These are phyloP conservation scores for Fabriciana adippe DNA, from an alignment of 2,888 invertebrate species.

Conservation along the genomic window DNA sequence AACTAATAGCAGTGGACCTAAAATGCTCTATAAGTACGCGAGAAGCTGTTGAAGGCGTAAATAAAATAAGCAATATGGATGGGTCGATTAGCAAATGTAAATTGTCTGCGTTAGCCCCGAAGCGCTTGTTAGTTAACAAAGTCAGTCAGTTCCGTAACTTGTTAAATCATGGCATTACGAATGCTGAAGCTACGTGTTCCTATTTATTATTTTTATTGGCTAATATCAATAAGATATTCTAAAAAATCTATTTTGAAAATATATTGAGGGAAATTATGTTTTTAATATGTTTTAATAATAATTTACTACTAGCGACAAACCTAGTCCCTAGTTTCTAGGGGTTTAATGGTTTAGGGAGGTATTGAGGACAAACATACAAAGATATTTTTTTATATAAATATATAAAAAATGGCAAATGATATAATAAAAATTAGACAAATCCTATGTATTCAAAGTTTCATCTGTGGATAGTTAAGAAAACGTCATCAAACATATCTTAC, in stretches of 20 bases:
- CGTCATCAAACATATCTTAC: no score
- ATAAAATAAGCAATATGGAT: constrained; percentile 30
- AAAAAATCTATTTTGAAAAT: no score
- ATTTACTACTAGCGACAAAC: no score
- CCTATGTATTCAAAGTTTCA: constrained; percentile 6
- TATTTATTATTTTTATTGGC: constrained; percentile 2
- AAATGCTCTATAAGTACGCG: not conserved
- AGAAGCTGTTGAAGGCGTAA: constrained; percentile 18
- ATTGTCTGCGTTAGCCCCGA: constrained; percentile 29
- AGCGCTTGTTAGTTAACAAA: constrained; percentile 33
- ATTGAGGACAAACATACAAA: no score
- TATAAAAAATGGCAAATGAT: no score
- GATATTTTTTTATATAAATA: no score
- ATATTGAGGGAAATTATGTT: no score
- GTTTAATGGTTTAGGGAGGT: no score
- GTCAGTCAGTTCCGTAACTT: constrained; percentile 32
- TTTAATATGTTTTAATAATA: no score
- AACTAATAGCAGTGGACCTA: not conserved
- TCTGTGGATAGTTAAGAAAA: constrained; percentile 5
- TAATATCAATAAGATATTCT: no score
- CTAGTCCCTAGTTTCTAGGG: no score
- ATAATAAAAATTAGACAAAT: not conserved
- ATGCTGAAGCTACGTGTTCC: constrained; percentile 22
- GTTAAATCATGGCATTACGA: constrained; percentile 36
- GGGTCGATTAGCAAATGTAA: constrained; percentile 34